Conservation (phyloP, 2,113 vertebrate species). For the Pangasianodon hypophthalmus region DNA sequence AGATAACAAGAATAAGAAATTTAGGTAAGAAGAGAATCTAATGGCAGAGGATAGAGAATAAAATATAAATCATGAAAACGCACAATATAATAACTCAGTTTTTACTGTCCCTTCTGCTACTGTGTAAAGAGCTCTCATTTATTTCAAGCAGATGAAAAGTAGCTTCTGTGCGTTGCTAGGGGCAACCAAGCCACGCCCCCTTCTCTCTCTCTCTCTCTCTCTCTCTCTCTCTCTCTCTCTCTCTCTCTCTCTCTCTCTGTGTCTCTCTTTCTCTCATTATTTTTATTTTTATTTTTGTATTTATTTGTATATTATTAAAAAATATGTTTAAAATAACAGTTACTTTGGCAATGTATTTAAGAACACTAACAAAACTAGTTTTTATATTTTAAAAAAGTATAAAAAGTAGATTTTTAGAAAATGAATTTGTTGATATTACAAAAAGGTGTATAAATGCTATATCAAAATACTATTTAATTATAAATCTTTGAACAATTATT, state of each 20-base stretch:
- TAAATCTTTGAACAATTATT: neutral
- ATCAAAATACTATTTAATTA: neutral
- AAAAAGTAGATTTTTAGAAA: no score
- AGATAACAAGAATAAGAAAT: neutral
- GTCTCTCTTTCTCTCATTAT: no score
- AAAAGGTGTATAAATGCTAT: no score
- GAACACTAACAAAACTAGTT: no score
- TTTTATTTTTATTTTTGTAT: no score
- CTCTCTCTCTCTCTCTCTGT: no score
- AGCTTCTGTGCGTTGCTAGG: conserved; percentile 41
- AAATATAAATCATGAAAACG: neutral
- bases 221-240: neutral
- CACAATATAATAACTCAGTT: no score
- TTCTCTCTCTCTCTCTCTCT: conserved; percentile 4
- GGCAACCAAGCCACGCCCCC: conserved; percentile 49
- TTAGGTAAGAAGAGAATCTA: neutral
- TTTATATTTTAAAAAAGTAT: no score
- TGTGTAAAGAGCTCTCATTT: neutral
- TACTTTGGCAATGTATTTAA: no score
- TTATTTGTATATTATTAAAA: no score
- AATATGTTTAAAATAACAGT: no score
- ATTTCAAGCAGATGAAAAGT: neutral
- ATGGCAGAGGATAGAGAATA: neutral
- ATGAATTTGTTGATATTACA: no score
- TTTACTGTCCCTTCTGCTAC: neutral